Evolutionary conservation across 2,888 invertebrate species (phyloP).

Genomic region (Caradrina clavipalpis): DNA sequence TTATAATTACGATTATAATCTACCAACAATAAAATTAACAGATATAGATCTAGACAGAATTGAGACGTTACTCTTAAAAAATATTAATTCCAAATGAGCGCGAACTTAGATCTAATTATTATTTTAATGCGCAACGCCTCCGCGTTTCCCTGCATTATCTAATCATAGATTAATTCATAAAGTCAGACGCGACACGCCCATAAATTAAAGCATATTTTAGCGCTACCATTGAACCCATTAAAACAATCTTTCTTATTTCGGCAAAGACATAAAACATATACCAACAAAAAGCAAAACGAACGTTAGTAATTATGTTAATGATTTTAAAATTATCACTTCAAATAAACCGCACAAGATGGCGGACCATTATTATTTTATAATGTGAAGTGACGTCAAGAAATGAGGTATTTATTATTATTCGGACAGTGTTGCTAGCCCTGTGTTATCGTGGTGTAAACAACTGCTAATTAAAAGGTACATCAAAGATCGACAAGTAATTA

Average conservation of each 20-base stretch:
- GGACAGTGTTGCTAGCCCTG: conserved; percentile 74
- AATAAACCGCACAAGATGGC: conserved; percentile 65
- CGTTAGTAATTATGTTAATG: conserved; percentile 67
- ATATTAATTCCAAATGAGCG: conserved; percentile 48
- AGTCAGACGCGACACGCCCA: conserved; percentile 56
- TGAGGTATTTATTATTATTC: conserved; percentile 78
- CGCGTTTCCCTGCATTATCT: conserved; percentile 39
- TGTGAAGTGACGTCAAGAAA: conserved; percentile 72
- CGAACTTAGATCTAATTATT: conserved; percentile 40
- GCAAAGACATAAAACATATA: conserved; percentile 64
- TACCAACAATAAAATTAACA: conserved; percentile 26
- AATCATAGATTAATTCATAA: conserved; percentile 59
- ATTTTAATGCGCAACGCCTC: conserved; percentile 51
- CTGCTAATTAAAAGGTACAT: conserved; percentile 72
- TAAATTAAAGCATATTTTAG: conserved; percentile 55
- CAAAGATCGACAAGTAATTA: conserved; percentile 62
- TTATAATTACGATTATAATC: conserved; percentile 22
- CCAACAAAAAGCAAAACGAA: conserved; percentile 48
- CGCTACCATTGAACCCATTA: conserved; percentile 65
- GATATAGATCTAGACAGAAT: conserved; percentile 38
- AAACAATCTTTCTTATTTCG: conserved; percentile 56
- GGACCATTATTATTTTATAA: conserved; percentile 67
- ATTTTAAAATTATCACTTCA: conserved; percentile 65
- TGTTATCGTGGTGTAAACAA: conserved; percentile 74
- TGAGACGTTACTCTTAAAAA: conserved; percentile 51